Evolutionary conservation across 1,140 invertebrate genomes (phyloP).

Genomic region (Scaptomyza montana): DNA sequence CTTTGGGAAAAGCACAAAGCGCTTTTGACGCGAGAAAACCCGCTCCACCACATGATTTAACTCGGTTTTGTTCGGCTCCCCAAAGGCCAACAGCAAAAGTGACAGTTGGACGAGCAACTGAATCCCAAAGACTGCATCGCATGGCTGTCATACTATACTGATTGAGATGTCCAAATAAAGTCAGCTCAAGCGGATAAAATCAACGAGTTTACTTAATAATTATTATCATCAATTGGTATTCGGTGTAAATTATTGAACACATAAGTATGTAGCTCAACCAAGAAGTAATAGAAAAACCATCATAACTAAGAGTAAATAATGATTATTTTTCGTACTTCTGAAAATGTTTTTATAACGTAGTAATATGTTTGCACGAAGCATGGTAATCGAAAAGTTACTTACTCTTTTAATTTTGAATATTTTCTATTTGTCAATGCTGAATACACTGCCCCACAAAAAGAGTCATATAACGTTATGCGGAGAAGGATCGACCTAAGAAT

Average conservation of each 20-base stretch:
- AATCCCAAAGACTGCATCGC: slow-evolving; percentile 43
- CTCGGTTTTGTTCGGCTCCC: slow-evolving; percentile 33
- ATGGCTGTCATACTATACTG: slow-evolving; percentile 49
- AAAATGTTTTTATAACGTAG: no score
- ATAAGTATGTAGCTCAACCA: background rate
- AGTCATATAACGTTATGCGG: no score
- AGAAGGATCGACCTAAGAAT: no score
- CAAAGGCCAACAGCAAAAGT: background rate
- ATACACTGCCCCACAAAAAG: no score
- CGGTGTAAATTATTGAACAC: slow-evolving; percentile 31
- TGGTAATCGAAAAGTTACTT: no score
- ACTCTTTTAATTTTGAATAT: no score
- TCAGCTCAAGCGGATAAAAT: slow-evolving; percentile 6
- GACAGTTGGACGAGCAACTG: slow-evolving; percentile 25
- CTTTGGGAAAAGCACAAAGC: slow-evolving; percentile 70
- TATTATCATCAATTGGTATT: background rate
- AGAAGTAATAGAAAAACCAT: background rate
- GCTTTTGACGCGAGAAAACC: slow-evolving; percentile 70
- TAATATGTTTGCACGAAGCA: no score
- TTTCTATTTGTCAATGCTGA: no score
- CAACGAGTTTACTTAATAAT: slow-evolving; percentile 18
- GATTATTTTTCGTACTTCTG: no score
- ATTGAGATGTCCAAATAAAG: slow-evolving; percentile 48
- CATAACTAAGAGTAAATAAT: no score
- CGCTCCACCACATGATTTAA: slow-evolving; percentile 62